Base-by-base conservation (phyloP, 2,888 invertebrate genomes). In the Nemoura dubitans region DNA sequence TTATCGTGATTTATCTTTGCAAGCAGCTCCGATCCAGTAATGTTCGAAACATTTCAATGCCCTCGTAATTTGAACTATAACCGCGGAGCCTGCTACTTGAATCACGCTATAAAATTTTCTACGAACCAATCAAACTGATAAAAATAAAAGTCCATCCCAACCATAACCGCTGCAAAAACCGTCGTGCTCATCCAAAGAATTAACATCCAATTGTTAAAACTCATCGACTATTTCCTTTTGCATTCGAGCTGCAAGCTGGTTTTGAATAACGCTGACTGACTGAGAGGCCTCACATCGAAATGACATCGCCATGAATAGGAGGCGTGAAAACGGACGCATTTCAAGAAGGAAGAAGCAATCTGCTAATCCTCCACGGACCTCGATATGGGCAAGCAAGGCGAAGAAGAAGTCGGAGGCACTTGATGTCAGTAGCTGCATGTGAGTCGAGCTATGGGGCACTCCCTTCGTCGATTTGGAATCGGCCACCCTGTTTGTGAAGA, bases 351-450 rank as follows among this genome's bases (percentile, higher is more conserved):
- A 59, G 59, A 59, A 81, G 81, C 30, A 27, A 30, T 81, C 81
- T 81, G 81, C 28, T 81, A 81, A 81, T 81, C 81, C 81, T 81
- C 81, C 16, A 30, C n/a, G 30, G 81, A 28, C 30, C 28, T n/a
- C 81, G 78, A 78, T 78, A 78, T 78, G 78, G 78, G 78, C 78
- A 28, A 59, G 59, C 59, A 59, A 21, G 21, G 14, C 59, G 59
- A 10, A 21, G 59, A 21, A 59, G 59, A 59, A 59, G 27, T 16
- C n/a, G 78, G 25, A 78, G 78, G 16, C 81, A 81, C 81, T 81
- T 81, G 81, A 81, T 29, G 81, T 81, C 81, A 81, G 30, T 81
- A 14, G 7, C n/a, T 30, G 81, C 28, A 21, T 59, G 59, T 21
- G 59, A 59, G 59, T 59, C 16, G 59, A 27, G 3, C 28, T 26